Percentiles rank a stretch among this genome's conserved stretches.
Conservation (phyloP, 37 sponge, comb jelly and placozoan genomes). For the Bolinopsis microptera region DNA sequence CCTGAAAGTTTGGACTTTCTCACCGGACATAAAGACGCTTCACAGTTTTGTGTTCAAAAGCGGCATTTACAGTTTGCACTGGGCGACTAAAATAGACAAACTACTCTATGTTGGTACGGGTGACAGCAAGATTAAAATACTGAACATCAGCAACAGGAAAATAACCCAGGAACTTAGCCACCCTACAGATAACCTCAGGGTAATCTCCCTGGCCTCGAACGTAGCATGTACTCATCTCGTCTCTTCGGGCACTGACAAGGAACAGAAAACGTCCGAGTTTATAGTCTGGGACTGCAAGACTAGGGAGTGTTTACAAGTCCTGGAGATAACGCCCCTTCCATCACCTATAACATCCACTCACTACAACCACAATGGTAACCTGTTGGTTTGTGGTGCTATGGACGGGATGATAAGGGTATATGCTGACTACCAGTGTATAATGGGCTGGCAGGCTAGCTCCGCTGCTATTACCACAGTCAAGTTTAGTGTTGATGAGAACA, state of each 20-base stretch:
- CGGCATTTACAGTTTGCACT: neutral
- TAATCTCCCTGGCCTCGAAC: conserved; percentile 16
- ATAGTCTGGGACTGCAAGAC: conserved; percentile 56
- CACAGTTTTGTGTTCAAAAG: conserved; percentile 48
- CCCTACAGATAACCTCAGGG: neutral
- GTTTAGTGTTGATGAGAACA: conserved; percentile 92
- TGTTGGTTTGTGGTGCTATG: conserved; percentile 84
- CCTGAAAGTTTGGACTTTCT: conserved; percentile 55
- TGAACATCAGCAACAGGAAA: conserved; percentile 41
- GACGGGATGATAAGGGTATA: conserved; percentile 91
- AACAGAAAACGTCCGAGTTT: neutral
- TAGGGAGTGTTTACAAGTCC: neutral
- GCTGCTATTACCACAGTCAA: conserved; percentile 79
- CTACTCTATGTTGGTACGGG: conserved; percentile 34
- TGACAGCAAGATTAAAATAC: neutral
- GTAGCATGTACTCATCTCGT: conserved; percentile 4
- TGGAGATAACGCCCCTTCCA: conserved; percentile 65
- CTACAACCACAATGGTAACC: conserved; percentile 94
- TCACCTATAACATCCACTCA: conserved; percentile 77
- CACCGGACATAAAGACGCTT: conserved; percentile 28
- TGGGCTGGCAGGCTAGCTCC: conserved; percentile 85
- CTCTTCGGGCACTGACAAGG: neutral
- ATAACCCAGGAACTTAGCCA: conserved; percentile 23
- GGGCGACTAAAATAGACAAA: conserved; percentile 19
- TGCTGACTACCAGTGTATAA: conserved; percentile 72